phyloP scores from a whole-genome alignment of 2,797 vertebrate genomes.

The Poeciliopsis paucimaculata region DNA sequence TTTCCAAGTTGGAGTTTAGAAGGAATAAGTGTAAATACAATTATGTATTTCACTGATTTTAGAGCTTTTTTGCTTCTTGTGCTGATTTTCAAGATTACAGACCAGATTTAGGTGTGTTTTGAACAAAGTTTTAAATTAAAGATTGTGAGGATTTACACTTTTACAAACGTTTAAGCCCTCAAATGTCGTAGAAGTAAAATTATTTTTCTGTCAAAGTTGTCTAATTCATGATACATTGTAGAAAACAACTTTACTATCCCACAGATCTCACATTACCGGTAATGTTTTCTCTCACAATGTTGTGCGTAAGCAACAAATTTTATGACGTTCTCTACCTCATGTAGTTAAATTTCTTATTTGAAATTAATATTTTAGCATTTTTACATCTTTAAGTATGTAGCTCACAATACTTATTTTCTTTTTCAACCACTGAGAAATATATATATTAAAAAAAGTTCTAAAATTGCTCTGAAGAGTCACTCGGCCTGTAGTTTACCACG shows the following conservation, averaged over 20 bases:
- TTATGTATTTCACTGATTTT: background rate
- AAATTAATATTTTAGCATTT: background rate
- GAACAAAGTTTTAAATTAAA: background rate
- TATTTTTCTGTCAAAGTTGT: background rate
- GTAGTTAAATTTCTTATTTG: background rate
- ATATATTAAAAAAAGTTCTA: background rate
- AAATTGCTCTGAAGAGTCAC: background rate
- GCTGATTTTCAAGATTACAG: background rate
- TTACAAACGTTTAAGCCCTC: background rate
- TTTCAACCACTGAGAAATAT: background rate
- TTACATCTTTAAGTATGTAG: background rate
- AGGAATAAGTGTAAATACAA: background rate
- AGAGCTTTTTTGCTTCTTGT: background rate
- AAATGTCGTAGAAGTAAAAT: background rate
- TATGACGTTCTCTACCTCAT: background rate
- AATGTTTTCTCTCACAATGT: background rate
- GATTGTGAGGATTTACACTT: background rate
- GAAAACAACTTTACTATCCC: background rate
- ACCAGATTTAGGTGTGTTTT: background rate
- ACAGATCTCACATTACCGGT: no score
- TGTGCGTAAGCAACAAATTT: background rate
- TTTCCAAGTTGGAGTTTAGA: slow-evolving; percentile 3
- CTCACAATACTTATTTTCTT: background rate
- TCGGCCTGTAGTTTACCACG: background rate
- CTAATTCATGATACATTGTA: background rate